These are phyloP conservation scores for Tipula unca DNA, from an alignment of 2,888 invertebrate genomes.

Conservation along the genomic window DNA sequence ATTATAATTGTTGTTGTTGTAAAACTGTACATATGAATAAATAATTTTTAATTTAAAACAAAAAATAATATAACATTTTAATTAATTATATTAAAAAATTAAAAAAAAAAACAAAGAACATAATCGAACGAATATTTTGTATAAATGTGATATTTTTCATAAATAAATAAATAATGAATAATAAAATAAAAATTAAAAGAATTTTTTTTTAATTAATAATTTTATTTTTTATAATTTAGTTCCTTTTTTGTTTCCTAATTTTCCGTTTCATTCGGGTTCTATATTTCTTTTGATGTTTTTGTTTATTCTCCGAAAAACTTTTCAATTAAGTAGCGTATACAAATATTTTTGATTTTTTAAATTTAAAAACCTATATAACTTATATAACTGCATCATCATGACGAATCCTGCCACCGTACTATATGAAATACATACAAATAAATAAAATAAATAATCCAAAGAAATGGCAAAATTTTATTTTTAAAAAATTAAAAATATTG, in stretches of 20 bases:
- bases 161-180: neutral
- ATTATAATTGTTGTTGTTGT: neutral
- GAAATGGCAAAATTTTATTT: neutral
- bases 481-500: neutral
- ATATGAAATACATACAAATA: neutral
- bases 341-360: neutral
- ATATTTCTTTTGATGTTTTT: too few relatives aligned
- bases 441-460: neutral
- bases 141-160: conserved; percentile 14
- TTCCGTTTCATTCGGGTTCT: neutral
- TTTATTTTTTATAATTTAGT: neutral
- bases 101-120: neutral
- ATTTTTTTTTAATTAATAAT: neutral
- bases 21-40: neutral
- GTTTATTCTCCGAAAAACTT: neutral
- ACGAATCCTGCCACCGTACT: neutral
- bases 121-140: conserved; percentile 14
- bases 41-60: neutral
- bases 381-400: neutral
- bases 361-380: neutral
- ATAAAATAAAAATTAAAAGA: neutral
- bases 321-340: neutral
- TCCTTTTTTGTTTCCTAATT: neutral
- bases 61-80: neutral
- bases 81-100: neutral